These are phyloP conservation scores for Stichodactyla helianthus DNA, from an alignment of 64 coral and sea anemone species.

Conservation along the genomic window DNA sequence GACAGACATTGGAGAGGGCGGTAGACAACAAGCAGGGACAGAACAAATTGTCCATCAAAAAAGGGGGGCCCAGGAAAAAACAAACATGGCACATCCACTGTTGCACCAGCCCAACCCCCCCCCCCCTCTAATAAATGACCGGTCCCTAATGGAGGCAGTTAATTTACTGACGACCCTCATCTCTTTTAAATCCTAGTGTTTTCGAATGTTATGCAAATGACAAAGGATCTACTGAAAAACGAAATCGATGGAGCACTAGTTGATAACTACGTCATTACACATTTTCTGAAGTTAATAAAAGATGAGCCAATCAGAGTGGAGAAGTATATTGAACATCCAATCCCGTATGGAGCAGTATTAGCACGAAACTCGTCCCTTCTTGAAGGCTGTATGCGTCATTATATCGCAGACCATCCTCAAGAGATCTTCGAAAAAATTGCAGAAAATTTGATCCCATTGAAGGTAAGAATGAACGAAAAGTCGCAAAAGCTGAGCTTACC, in stretches of 20 bases:
- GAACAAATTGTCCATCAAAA: too few species aligned
- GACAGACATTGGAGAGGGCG: too few species aligned
- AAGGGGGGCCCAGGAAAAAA: too few species aligned
- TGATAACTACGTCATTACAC: slow-evolving; percentile 83
- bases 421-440: slow-evolving; percentile 86
- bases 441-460: slow-evolving; percentile 51
- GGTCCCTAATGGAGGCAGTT: too few species aligned
- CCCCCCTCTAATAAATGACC: too few species aligned
- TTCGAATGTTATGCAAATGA: slow-evolving; percentile 69
- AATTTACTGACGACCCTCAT: too few species aligned
- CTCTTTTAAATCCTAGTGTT: slow-evolving; percentile 45
- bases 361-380: slow-evolving; percentile 56
- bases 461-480: slow-evolving; percentile 27
- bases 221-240: slow-evolving; percentile 48
- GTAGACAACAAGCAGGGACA: too few species aligned
- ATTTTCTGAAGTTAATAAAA: slow-evolving; percentile 64
- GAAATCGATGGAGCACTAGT: slow-evolving; percentile 80
- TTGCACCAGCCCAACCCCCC: too few species aligned
- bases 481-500: too few species aligned
- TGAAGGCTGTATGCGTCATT: slow-evolving; percentile 66
- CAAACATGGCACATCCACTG: too few species aligned
- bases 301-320: slow-evolving; percentile 82
- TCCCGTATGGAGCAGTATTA: slow-evolving; percentile 61
- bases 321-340: slow-evolving; percentile 76
- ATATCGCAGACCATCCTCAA: slow-evolving; percentile 67